Evolutionary conservation across 2,113 vertebrate genomes (phyloP), one percentile per base, ranked within the genome.

Genomic region (Urocitellus parryii): DNA sequence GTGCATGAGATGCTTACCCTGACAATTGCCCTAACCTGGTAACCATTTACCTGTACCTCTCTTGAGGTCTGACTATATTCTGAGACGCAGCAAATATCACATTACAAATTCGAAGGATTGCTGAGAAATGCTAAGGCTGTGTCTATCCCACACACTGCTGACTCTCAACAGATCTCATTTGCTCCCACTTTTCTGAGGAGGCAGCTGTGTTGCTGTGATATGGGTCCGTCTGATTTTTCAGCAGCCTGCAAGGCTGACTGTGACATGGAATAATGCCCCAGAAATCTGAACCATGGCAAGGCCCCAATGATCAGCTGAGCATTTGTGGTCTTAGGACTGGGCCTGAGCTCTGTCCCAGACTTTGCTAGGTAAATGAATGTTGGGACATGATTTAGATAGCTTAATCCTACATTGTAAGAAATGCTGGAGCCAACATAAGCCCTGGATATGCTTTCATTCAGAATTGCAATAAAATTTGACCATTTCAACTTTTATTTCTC

Each of bases 61-160:
- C 84, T 97, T 92, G 77, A 96, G 90, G 91, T 96, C 88, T 90
- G 95, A 97, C n/a, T 80, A 13, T 48, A 97, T 97, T 95, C 10
- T 42, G 39, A 96, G 68, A 72, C 32, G 45, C 80, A 80, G 78
- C 76, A 94, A 92, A 96, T 27, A 98, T 98, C 90, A 90, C 84
- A 96, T 98, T 95, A 96, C 91, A 74, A 97, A 97, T 96, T 84
- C 85, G 58, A 95, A 72, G 58, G 83, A 96, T 96, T 96, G 91
- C 51, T 91, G 42, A 39, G 45, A 98, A 98, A 94, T 68, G n/a
- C 68, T 97, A 96, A 95, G 77, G n/a, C 20, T 82, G 92, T 94
- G 97, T 98, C 76, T 61, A 77, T 96, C 88, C 85, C 34, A 61
- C 94, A 97, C 91, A 95, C 61, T 18, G 39, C 88, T 97, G 96